A percentile compares a stretch with the other conserved stretches of the same genome.
phyloP scores from a whole-genome alignment of 2,113 vertebrate species.

The Poeciliopsis occidentalis region DNA sequence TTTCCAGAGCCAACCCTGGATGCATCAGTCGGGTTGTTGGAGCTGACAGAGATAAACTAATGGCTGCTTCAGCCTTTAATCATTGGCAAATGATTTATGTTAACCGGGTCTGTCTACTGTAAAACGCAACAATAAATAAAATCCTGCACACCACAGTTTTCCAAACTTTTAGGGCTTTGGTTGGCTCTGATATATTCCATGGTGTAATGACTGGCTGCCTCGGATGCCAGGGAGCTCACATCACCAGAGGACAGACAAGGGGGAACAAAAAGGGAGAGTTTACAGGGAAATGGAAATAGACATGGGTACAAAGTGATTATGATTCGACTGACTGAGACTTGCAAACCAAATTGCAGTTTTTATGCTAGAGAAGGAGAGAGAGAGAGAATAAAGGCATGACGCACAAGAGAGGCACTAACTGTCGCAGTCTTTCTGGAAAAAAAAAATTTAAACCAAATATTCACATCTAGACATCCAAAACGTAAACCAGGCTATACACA shows the following conservation, averaged over 20 bases:
- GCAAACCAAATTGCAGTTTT: constrained; percentile 10
- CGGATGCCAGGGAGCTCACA: constrained; percentile 66
- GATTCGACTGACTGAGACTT: constrained; percentile 21
- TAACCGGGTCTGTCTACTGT: constrained; percentile 30
- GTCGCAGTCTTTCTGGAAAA: not conserved
- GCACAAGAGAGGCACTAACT: not conserved
- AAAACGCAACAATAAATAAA: constrained; percentile 56
- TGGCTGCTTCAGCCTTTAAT: constrained; percentile 13
- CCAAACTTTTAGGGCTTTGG: constrained; percentile 39
- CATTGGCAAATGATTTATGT: constrained; percentile 31
- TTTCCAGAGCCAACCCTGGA: constrained; percentile 46
- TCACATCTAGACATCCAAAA: not conserved
- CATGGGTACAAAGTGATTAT: constrained; percentile 13
- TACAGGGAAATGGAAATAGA: constrained; percentile 5
- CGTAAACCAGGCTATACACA: no score
- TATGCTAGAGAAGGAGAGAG: not conserved
- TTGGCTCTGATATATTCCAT: constrained; percentile 61
- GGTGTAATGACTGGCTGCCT: constrained; percentile 66
- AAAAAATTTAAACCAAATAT: not conserved
- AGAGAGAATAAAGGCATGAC: not conserved
- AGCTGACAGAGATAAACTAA: constrained; percentile 13
- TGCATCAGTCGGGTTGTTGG: constrained; percentile 14
- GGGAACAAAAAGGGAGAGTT: not conserved
- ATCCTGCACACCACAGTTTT: constrained; percentile 46
- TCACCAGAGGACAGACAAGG: constrained; percentile 38